A percentile compares a stretch with the other conserved stretches of the same genome.
phyloP scores from a whole-genome alignment of 1,140 invertebrate genomes.

The Philopotamus ludificatus region DNA sequence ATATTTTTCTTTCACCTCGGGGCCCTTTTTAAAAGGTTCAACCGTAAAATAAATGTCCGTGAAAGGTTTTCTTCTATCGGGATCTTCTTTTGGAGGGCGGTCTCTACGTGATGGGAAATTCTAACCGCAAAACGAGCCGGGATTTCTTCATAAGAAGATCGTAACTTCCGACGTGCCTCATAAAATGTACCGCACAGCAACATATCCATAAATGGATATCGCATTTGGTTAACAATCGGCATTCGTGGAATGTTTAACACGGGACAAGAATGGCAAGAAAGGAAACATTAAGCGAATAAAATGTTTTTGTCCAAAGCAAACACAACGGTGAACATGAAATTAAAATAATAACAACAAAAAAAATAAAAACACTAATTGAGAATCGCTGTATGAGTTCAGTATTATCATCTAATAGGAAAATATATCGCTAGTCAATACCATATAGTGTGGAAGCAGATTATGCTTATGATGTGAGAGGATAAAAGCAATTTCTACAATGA shows the following conservation, averaged over 20 bases:
- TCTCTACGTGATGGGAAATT: slow-evolving; percentile 1
- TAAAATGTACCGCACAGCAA: not conserved
- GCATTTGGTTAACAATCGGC: too few relatives aligned
- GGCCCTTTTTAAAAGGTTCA: not conserved
- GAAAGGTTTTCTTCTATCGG: not conserved
- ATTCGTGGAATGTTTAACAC: too few relatives aligned
- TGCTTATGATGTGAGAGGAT: not conserved
- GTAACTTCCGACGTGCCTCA: not conserved
- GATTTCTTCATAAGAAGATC: not conserved
- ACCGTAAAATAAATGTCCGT: not conserved
- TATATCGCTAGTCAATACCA: too few relatives aligned
- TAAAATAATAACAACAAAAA: too few relatives aligned
- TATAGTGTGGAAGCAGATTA: not conserved
- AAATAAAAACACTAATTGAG: not conserved
- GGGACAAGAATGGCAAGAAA: too few relatives aligned
- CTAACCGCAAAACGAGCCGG: not conserved
- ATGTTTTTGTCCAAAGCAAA: too few relatives aligned
- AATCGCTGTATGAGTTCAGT: not conserved
- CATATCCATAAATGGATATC: too few relatives aligned
- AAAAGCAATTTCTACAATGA: not conserved
- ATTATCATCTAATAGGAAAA: too few relatives aligned
- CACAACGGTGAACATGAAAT: too few relatives aligned
- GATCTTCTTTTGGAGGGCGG: not conserved
- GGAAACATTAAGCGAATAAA: too few relatives aligned
- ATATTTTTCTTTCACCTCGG: not conserved